phyloP scores from a whole-genome alignment of 2,113 vertebrate species.

The Vicugna pacos region DNA sequence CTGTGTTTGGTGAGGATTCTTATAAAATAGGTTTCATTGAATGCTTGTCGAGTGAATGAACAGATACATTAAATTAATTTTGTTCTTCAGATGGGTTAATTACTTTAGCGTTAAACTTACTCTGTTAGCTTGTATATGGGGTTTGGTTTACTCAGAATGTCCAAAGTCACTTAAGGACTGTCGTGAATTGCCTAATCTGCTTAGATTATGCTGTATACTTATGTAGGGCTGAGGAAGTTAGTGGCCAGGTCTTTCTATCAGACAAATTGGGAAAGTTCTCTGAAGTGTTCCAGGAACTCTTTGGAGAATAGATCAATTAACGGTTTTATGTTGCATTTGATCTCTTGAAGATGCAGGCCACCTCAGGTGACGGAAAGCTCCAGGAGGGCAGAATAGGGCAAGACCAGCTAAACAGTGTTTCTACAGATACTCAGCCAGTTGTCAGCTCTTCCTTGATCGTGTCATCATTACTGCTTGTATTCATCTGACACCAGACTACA shows the following conservation, averaged over 20 bases:
- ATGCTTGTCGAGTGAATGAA: conserved; percentile 45
- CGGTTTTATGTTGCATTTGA: conserved; percentile 56
- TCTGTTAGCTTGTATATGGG: background rate
- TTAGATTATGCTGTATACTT: background rate
- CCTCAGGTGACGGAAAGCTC: conserved; percentile 6
- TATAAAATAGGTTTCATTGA: background rate
- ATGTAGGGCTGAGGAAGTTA: background rate
- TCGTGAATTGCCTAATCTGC: background rate
- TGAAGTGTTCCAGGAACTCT: background rate
- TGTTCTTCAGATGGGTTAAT: background rate
- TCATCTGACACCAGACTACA: conserved; percentile 56
- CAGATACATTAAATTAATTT: background rate
- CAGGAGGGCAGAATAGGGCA: conserved; percentile 37
- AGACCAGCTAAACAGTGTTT: background rate
- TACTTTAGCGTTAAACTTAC: conserved; percentile 27
- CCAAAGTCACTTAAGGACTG: background rate
- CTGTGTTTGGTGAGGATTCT: background rate
- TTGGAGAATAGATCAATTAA: conserved; percentile 25
- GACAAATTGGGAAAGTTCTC: background rate
- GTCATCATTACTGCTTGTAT: conserved; percentile 26
- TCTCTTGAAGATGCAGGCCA: conserved; percentile 46
- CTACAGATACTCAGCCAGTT: conserved; percentile 34
- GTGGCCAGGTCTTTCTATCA: background rate
- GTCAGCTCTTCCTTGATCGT: conserved; percentile 56
- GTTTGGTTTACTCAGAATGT: background rate